phyloP scores from a whole-genome alignment of 2,888 invertebrate genomes.

The Congeria kusceri region DNA sequence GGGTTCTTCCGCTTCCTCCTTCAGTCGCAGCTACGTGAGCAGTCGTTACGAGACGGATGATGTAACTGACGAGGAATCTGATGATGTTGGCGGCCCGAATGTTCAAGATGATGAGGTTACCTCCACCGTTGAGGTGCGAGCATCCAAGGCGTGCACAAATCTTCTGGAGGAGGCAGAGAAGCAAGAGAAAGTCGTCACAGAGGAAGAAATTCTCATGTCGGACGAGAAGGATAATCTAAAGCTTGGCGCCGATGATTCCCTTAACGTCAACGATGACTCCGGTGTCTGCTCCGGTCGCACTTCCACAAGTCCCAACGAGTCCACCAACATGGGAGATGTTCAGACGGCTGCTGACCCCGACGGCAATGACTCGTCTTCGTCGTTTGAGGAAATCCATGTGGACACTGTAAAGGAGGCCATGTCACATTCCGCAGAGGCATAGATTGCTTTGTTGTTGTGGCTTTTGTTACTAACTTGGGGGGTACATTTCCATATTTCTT shows the following conservation, averaged over 20 bases:
- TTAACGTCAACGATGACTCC: constrained; percentile 53
- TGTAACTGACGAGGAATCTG: constrained; percentile 46
- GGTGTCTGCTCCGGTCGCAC: constrained; percentile 67
- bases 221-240: constrained; percentile 9
- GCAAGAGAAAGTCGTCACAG: constrained; percentile 8
- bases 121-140: constrained; percentile 48
- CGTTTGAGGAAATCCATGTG: constrained; percentile 68
- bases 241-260: constrained; percentile 7
- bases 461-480: too few relatives aligned
- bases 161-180: constrained; percentile 40
- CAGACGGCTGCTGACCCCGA: constrained; percentile 26
- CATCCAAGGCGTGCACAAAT: constrained; percentile 49
- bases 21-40: constrained; percentile 28
- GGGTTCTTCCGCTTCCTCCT: constrained; percentile 38
- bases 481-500: too few relatives aligned
- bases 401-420: constrained; percentile 10
- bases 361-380: constrained; percentile 68
- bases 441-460: too few relatives aligned
- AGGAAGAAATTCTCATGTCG: constrained; percentile 21
- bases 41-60: constrained; percentile 30
- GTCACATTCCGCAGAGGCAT: too few relatives aligned
- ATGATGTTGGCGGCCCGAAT: constrained; percentile 40
- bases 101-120: constrained; percentile 55
- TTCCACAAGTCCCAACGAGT: constrained; percentile 44
- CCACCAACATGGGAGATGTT: constrained; percentile 36